Conservation (phyloP, 2,888 invertebrate species). For the Orthosia gracilis region DNA sequence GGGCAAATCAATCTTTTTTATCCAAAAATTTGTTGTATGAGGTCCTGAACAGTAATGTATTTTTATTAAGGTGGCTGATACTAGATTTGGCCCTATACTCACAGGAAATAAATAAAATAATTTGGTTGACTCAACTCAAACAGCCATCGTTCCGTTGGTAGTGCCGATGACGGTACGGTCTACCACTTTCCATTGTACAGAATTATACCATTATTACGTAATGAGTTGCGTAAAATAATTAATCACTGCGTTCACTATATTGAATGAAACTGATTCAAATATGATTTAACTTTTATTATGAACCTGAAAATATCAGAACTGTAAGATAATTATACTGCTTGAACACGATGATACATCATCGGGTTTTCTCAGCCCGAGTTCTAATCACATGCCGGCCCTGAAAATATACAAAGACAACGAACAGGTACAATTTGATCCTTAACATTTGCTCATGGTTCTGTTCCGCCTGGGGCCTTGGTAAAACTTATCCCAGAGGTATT, state of each 20-base stretch:
- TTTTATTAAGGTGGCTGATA: too few relatives aligned
- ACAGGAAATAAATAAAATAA: neutral
- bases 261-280: neutral
- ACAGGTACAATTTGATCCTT: neutral
- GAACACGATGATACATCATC: too few relatives aligned
- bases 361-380: too few relatives aligned
- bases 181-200: conserved; percentile 30
- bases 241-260: conserved; percentile 11
- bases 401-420: neutral
- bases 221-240: conserved; percentile 24
- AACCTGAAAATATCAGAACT: neutral
- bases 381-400: neutral
- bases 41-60: too few relatives aligned
- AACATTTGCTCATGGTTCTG: conserved; percentile 2
- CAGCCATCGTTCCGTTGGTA: conserved; percentile 21
- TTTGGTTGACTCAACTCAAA: conserved; percentile 31
- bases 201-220: conserved; percentile 37
- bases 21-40: neutral
- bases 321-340: conserved; percentile 1
- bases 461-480: conserved; percentile 14
- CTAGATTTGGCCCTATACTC: too few relatives aligned
- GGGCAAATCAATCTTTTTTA: neutral
- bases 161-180: conserved; percentile 7
- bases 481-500: conserved; percentile 14
- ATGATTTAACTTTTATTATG: neutral